A percentile compares a stretch with the other conserved stretches of the same genome.
Evolutionary conservation across 2,888 invertebrate genomes (phyloP).

Genomic region (Horisme vitalbata): DNA sequence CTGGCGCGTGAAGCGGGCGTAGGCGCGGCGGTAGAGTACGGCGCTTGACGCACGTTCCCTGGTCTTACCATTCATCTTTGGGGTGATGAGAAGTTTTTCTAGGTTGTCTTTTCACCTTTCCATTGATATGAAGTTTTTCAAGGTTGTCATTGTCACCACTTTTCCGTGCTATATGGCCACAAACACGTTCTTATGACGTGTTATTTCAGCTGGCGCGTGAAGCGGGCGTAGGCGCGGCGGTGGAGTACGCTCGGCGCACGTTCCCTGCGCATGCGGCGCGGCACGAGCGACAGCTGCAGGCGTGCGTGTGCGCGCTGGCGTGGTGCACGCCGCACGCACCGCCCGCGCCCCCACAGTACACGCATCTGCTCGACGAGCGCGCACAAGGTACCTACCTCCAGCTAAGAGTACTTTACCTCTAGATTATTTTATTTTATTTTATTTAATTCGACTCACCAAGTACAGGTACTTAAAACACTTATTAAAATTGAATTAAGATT

Average conservation of each 20-base stretch:
- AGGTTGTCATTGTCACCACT: too few species aligned
- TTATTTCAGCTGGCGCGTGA: slow-evolving; percentile 62
- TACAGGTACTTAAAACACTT: too few species aligned
- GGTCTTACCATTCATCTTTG: too few species aligned
- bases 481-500: too few species aligned
- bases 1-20: slow-evolving; percentile 82
- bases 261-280: slow-evolving; percentile 86
- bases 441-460: too few species aligned
- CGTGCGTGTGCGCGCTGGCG: slow-evolving; percentile 73
- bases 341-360: slow-evolving; percentile 59
- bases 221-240: slow-evolving; percentile 90
- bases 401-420: too few species aligned
- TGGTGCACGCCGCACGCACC: slow-evolving; percentile 66
- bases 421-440: too few species aligned
- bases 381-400: slow-evolving; percentile 49
- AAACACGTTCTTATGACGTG: too few species aligned
- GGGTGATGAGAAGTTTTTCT: too few species aligned
- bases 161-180: too few species aligned
- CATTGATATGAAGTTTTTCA: too few species aligned
- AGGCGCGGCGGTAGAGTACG: slow-evolving; percentile 92
- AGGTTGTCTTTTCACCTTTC: too few species aligned
- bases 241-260: slow-evolving; percentile 92
- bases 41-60: slow-evolving; percentile 92
- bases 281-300: slow-evolving; percentile 72
- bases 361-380: slow-evolving; percentile 57